Percentiles rank a stretch among this genome's conserved stretches.
Evolutionary conservation across 2,113 vertebrate genomes (phyloP).

Genomic region (Gallinago paraguaiae): DNA sequence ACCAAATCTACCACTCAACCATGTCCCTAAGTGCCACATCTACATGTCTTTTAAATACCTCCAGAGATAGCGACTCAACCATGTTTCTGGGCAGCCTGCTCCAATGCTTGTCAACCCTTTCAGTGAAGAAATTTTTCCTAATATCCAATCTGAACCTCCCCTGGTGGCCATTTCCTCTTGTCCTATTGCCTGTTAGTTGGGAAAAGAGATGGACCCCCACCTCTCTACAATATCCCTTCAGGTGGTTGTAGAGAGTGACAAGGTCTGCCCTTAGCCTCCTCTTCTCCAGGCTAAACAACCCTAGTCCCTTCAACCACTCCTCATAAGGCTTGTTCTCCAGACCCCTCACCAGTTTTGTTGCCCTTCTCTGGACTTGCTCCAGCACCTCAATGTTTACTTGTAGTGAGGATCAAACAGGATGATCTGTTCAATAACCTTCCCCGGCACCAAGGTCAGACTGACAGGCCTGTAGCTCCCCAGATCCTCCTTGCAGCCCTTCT

Average conservation of each 20-base stretch:
- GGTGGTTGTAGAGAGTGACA: neutral
- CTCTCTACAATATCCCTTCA: neutral
- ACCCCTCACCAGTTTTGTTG: neutral
- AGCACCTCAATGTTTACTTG: neutral
- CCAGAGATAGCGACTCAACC: neutral
- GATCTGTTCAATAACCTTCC: neutral
- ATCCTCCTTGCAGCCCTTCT: neutral
- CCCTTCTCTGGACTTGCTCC: neutral
- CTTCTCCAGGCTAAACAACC: neutral
- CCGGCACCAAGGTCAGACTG: neutral
- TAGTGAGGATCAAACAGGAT: neutral
- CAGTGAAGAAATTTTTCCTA: neutral
- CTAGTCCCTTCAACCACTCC: neutral
- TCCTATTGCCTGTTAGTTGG: neutral
- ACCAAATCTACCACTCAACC: neutral
- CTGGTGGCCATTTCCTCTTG: neutral
- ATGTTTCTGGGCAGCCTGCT: neutral
- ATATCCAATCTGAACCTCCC: neutral
- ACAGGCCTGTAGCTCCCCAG: neutral
- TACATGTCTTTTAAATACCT: neutral
- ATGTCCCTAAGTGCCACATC: neutral
- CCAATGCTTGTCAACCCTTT: neutral
- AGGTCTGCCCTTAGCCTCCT: neutral
- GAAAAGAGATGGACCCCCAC: neutral
- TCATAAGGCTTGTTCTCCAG: neutral